phyloP scores from a whole-genome alignment of 2,888 invertebrate species.

The Polydrusus tereticollis region DNA sequence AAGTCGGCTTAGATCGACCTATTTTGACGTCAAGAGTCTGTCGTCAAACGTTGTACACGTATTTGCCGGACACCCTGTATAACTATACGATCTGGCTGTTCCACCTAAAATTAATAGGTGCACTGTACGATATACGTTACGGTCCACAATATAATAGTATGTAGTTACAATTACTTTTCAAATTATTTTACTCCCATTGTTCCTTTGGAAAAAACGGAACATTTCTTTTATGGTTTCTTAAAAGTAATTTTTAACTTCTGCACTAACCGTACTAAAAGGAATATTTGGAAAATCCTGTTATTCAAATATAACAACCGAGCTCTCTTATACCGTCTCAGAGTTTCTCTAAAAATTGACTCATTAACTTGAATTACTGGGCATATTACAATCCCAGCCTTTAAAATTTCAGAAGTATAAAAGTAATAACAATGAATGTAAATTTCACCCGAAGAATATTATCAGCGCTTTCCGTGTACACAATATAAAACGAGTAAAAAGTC shows the following conservation, averaged over 20 bases:
- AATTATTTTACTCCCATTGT: too few relatives aligned
- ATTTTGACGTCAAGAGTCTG: too few relatives aligned
- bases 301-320: constrained; percentile 48
- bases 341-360: constrained; percentile 50
- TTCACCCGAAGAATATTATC: constrained; percentile 41
- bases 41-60: too few relatives aligned
- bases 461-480: constrained; percentile 24
- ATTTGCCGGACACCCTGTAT: too few relatives aligned
- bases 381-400: constrained; percentile 43
- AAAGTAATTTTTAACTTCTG: constrained; percentile 18
- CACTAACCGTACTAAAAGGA: constrained; percentile 42
- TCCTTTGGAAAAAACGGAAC: too few relatives aligned
- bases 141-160: too few relatives aligned
- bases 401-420: constrained; percentile 49
- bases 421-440: constrained; percentile 57
- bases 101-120: too few relatives aligned
- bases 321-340: constrained; percentile 33
- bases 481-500: constrained; percentile 20
- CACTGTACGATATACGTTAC: too few relatives aligned
- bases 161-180: too few relatives aligned
- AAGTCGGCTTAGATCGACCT: too few relatives aligned
- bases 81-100: too few relatives aligned
- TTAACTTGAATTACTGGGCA: constrained; percentile 46
- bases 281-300: constrained; percentile 35
- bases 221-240: neutral